Base-by-base conservation (phyloP, 1,140 invertebrate genomes). In the Trichogramma pretiosum region DNA sequence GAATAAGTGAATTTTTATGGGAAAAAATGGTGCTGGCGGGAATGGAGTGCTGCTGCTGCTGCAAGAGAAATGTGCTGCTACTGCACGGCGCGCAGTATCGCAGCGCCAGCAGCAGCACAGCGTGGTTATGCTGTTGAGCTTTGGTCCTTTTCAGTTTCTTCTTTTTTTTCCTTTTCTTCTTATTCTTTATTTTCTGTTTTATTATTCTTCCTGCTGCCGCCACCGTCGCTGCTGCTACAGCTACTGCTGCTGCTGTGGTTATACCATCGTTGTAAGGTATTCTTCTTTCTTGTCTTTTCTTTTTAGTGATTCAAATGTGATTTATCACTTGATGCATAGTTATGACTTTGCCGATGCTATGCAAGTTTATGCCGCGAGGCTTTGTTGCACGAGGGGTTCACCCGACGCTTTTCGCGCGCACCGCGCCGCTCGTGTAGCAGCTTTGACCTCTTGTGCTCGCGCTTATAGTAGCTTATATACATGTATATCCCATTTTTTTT, bases 81-180 rank as follows among this genome's bases (percentile, higher is more conserved):
- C n/a, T n/a, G n/a, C n/a, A n/a, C n/a, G n/a, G n/a, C n/a, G n/a
- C n/a, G n/a, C n/a, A n/a, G n/a, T n/a, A n/a, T n/a, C n/a, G n/a
- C n/a, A n/a, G n/a, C n/a, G n/a, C n/a, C 24, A 7, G 24, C 24
- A 7, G 24, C 24, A 7, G 24, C 5, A 11, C 24, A 28, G 5
- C 52, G 47, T 56, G 54, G 55, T 60, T 59, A 57, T 59, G 58
- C 57, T 48, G 50, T 53, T 43, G 48, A 21, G 43, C 16, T 39
- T 48, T 54, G n/a, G n/a, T n/a, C n/a, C n/a, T n/a, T n/a, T n/a
- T n/a, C n/a, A n/a, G 34, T 41, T 46, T 46, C 48, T 41, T n/a
- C n/a, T n/a, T n/a, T n/a, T n/a, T n/a, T n/a, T n/a, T n/a, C n/a
- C n/a, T n/a, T n/a, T n/a, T n/a, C n/a, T n/a, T 39, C 38, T 46